Percentiles rank a stretch among this genome's conserved stretches.
Evolutionary conservation across 2,797 vertebrate species (phyloP).

Genomic region (Gymnopithys bicolor): DNA sequence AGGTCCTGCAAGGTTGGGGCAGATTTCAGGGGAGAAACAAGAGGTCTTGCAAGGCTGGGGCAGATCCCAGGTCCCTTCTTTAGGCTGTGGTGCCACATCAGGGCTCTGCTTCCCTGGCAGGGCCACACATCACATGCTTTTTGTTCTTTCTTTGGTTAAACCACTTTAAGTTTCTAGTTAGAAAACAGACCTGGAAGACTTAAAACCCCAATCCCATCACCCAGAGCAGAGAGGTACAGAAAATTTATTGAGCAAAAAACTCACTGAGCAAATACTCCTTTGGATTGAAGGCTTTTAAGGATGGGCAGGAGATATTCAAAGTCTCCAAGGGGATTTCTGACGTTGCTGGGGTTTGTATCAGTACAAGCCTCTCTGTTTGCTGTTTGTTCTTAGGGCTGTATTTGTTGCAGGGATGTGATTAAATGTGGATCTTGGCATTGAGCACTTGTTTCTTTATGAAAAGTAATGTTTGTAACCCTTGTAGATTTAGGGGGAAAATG

Average conservation of each 20-base stretch:
- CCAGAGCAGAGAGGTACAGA: not conserved
- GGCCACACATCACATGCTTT: not conserved
- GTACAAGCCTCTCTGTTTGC: constrained; percentile 5
- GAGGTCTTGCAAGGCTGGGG: not conserved
- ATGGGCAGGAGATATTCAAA: not conserved
- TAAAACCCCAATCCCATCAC: not conserved
- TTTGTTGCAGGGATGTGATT: not conserved
- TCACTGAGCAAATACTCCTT: not conserved
- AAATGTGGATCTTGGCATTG: not conserved
- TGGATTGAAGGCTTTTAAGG: not conserved
- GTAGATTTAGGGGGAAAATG: not conserved
- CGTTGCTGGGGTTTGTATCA: not conserved
- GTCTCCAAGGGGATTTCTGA: constrained; percentile 15
- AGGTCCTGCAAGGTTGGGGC: not conserved
- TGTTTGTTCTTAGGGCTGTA: not conserved
- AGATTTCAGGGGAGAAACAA: not conserved
- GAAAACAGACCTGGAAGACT: not conserved
- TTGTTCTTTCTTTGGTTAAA: not conserved
- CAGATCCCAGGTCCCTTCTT: not conserved
- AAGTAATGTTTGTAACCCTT: not conserved
- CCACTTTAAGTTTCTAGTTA: not conserved
- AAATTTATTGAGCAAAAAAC: not conserved
- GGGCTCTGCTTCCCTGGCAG: not conserved
- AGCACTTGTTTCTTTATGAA: not conserved
- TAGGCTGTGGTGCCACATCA: not conserved